These are phyloP conservation scores for Hoplostethus atlanticus DNA, from an alignment of 2,797 vertebrate species.

Conservation along the genomic window DNA sequence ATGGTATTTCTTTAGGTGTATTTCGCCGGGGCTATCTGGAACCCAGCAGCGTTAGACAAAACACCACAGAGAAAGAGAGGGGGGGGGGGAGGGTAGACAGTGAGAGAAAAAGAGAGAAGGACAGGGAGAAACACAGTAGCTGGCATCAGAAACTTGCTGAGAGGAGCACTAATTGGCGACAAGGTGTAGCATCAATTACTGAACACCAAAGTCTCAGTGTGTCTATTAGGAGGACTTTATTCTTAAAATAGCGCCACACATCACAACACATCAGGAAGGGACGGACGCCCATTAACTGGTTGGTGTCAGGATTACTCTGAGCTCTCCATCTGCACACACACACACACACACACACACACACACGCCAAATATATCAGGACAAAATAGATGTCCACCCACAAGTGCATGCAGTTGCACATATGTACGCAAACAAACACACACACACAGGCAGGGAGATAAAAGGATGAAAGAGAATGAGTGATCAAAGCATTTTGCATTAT, in stretches of 20 bases:
- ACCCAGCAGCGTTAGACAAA: slow-evolving; percentile 46
- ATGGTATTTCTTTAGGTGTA: no score
- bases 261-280: slow-evolving; percentile 41
- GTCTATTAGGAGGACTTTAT: slow-evolving; percentile 39
- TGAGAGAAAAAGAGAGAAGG: slow-evolving; percentile 7
- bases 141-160: slow-evolving; percentile 20
- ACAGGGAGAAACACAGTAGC: slow-evolving; percentile 1
- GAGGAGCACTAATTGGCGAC: slow-evolving; percentile 54
- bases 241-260: slow-evolving; percentile 49
- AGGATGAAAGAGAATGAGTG: no score
- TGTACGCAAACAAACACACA: not conserved
- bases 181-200: slow-evolving; percentile 47
- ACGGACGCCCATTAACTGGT: slow-evolving; percentile 64
- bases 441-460: not conserved
- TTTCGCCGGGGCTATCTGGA: not conserved
- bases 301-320: slow-evolving; percentile 58
- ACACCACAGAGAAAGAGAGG: slow-evolving; percentile 56
- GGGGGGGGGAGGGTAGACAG: not conserved
- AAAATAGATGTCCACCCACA: not conserved
- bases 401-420: not conserved
- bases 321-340: slow-evolving; percentile 16
- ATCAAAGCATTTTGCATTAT: no score
- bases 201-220: slow-evolving; percentile 23
- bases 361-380: not conserved
- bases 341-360: not conserved